A percentile compares a stretch with the other conserved stretches of the same genome.
These are phyloP conservation scores for Ypsolopha sequella DNA, from an alignment of 2,888 invertebrate genomes.

Conservation along the genomic window DNA sequence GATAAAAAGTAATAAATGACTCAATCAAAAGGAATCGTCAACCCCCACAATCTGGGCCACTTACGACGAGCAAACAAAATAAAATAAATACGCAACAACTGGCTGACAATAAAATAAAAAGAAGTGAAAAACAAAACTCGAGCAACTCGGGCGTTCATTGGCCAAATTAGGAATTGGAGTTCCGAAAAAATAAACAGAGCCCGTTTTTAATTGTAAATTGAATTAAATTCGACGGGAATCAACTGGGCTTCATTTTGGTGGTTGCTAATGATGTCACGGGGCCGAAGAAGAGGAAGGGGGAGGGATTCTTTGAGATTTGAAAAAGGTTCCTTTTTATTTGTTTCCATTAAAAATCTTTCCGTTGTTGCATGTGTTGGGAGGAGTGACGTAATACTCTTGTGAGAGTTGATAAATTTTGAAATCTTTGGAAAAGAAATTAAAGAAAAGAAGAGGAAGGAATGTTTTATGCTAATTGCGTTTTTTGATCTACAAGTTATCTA, in stretches of 20 bases:
- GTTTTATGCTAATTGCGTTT: too few relatives aligned
- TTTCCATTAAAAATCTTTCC: too few relatives aligned
- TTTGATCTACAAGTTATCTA: too few relatives aligned
- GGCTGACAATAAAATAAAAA: slow-evolving; percentile 15
- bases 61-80: neutral
- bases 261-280: slow-evolving; percentile 20
- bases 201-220: slow-evolving; percentile 59
- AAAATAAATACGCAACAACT: neutral
- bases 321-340: too few relatives aligned
- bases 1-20: neutral
- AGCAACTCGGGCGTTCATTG: slow-evolving; percentile 20
- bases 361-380: too few relatives aligned
- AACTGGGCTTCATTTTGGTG: slow-evolving; percentile 39
- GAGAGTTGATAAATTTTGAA: too few relatives aligned
- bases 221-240: slow-evolving; percentile 57
- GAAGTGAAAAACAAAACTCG: slow-evolving; percentile 24
- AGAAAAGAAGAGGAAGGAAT: too few relatives aligned
- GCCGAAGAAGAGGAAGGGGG: neutral
- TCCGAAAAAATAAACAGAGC: slow-evolving; percentile 48
- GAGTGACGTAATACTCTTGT: too few relatives aligned
- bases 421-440: too few relatives aligned
- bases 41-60: neutral
- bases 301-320: neutral
- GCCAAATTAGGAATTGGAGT: slow-evolving; percentile 38
- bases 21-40: neutral